Conservation (phyloP, 1,140 invertebrate species). For the Andricus grossulariae region DNA sequence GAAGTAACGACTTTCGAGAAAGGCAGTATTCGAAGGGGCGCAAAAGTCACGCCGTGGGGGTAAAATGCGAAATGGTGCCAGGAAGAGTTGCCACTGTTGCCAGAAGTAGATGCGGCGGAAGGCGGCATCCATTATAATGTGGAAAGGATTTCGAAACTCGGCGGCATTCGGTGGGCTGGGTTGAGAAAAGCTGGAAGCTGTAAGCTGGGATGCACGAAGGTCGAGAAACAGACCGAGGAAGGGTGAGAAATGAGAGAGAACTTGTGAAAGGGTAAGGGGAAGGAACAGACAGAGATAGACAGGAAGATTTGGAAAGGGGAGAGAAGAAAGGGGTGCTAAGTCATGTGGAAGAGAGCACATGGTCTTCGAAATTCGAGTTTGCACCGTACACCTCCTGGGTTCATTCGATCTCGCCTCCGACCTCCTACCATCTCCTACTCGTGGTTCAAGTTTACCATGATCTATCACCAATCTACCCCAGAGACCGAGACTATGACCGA, state of each 20-base stretch:
- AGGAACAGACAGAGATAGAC: background rate
- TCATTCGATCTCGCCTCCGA: conserved; percentile 8
- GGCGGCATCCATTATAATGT: conserved; percentile 28
- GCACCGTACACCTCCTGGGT: conserved; percentile 23
- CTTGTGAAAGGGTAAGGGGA: background rate
- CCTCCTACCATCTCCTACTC: conserved; percentile 3
- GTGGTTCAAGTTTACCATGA: conserved; percentile 23
- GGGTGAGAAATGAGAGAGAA: conserved; percentile 5
- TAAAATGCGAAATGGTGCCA: conserved; percentile 11
- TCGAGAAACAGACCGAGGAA: background rate
- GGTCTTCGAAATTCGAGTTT: conserved; percentile 25
- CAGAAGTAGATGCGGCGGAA: conserved; percentile 30
- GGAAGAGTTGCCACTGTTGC: conserved; percentile 19
- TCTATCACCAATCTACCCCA: conserved; percentile 27
- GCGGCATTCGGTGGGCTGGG: background rate
- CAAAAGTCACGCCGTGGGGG: background rate
- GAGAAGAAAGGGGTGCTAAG: background rate
- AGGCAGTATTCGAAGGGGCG: conserved; percentile 1
- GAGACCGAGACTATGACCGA: conserved; percentile 6
- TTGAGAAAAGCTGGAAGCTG: conserved; percentile 17
- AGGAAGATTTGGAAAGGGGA: conserved; percentile 8
- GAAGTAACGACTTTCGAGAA: conserved; percentile 10
- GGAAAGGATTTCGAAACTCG: conserved; percentile 25
- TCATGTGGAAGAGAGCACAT: conserved; percentile 29
- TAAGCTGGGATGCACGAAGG: conserved; percentile 18